These are phyloP conservation scores for Drosophila takahashii DNA, from an alignment of 1,140 invertebrate species.

Conservation along the genomic window DNA sequence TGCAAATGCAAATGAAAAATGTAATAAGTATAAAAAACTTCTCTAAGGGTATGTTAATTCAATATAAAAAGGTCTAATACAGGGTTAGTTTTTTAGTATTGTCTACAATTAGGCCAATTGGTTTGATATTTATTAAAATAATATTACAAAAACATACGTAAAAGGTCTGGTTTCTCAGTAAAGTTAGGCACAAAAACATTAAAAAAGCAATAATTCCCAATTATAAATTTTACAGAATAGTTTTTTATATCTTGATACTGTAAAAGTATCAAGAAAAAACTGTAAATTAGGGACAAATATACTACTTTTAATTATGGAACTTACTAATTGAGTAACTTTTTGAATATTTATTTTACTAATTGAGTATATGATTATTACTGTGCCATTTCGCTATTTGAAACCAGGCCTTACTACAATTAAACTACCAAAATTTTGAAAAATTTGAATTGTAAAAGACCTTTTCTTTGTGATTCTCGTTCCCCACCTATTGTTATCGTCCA, in stretches of 20 bases:
- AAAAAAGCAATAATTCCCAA: too few species aligned
- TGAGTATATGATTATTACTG: too few species aligned
- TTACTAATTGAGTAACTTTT: too few species aligned
- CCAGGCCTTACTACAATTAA: background rate
- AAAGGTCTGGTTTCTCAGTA: background rate
- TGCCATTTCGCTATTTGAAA: background rate
- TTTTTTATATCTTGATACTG: too few species aligned
- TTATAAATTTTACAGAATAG: too few species aligned
- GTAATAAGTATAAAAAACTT: background rate
- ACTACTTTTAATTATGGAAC: too few species aligned
- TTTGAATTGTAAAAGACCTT: conserved; percentile 41
- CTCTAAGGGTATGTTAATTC: background rate
- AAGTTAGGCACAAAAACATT: background rate
- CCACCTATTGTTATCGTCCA: conserved; percentile 80
- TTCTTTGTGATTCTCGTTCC: conserved; percentile 41
- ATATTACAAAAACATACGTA: conserved; percentile 3
- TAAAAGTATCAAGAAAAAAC: too few species aligned
- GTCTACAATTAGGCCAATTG: conserved; percentile 22
- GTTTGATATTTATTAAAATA: background rate
- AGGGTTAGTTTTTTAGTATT: conserved; percentile 3
- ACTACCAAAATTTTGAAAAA: conserved; percentile 27
- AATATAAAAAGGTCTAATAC: conserved; percentile 41
- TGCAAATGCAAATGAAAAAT: conserved; percentile 11
- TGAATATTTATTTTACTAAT: too few species aligned
- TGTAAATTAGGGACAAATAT: too few species aligned